Percentiles rank a stretch among this genome's conserved stretches.
phyloP scores from a whole-genome alignment of 1,140 invertebrate genomes.

The Leguminivora glycinivorella region DNA sequence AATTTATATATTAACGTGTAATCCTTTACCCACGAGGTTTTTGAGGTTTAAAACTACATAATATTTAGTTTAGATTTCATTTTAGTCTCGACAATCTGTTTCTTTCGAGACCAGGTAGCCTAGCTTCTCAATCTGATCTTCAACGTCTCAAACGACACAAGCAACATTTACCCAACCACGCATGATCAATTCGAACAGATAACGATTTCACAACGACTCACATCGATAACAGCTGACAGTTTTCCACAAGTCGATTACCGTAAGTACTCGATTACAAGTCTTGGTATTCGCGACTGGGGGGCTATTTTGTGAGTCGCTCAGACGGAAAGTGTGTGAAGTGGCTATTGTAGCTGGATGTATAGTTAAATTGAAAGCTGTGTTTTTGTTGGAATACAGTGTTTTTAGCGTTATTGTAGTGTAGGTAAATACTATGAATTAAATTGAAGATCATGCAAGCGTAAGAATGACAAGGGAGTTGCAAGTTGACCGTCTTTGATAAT shows the following conservation, averaged over 20 bases:
- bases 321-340: conserved; percentile 12
- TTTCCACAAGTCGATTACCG: not conserved
- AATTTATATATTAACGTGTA: too few relatives aligned
- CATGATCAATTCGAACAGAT: conserved; percentile 18
- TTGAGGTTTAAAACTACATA: too few relatives aligned
- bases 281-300: conserved; percentile 14
- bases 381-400: not conserved
- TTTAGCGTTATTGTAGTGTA: not conserved
- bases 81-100: too few relatives aligned
- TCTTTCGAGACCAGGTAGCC: too few relatives aligned
- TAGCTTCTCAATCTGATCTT: conserved; percentile 2
- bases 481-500: too few relatives aligned
- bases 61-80: too few relatives aligned
- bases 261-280: conserved; percentile 17
- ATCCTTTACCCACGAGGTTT: too few relatives aligned
- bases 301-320: conserved; percentile 21
- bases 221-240: conserved; percentile 22
- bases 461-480: not conserved
- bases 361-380: not conserved
- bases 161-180: not conserved
- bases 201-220: not conserved
- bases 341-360: not conserved
- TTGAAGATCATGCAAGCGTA: not conserved
- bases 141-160: not conserved
- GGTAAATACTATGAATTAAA: not conserved